Base-by-base conservation (phyloP, 2,113 vertebrate species). In the Thinocorus orbignyianus region DNA sequence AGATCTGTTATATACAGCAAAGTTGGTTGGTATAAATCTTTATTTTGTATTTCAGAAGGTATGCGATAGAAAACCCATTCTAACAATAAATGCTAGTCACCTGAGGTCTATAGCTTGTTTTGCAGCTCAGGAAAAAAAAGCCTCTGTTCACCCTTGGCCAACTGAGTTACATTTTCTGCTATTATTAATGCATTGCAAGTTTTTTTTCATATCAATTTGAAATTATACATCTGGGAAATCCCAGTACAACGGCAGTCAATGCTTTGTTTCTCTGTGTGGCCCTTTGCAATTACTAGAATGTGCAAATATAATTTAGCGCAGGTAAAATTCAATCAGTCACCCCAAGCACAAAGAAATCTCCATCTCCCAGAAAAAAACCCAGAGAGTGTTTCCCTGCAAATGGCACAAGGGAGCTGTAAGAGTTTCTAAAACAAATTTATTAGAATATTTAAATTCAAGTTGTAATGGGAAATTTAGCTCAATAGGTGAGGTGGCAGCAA, bases 271-370 rank as follows among this genome's bases (percentile, higher is more conserved):
- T 98, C 98, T 90, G 97, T 95, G 97, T 98, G 98, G 98, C 98
- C 98, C 98, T 98, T 97, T 98, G 98, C 98, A 99, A 99, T 99
- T 99, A 99, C 98, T 87, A 98, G 98, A 98, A 98, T 98, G 98
- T 97, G 98, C 98, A 98, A 98, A 98, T 98, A 98, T 98, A 98
- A 98, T 98, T 98, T 98, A 98, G 97, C 95, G 72, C 97, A 98
- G 98, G 98, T 98, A 98, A 98, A 98, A 98, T 98, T 98, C 98
- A 98, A 98, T 99, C 98, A 98, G 98, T 98, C 98, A 98, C 98
- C 98, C 98, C 95, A 96, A 98, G 98, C 97, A 98, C 98, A 98
- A 98, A 97, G 98, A 98, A 98, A 98, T 98, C 97, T 97, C 97
- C 96, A 95, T 97, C 97, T 98, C 97, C 97, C 95, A 97, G 97